These are phyloP conservation scores for Drosophila pachea DNA, from an alignment of 1,140 invertebrate genomes.

Conservation along the genomic window DNA sequence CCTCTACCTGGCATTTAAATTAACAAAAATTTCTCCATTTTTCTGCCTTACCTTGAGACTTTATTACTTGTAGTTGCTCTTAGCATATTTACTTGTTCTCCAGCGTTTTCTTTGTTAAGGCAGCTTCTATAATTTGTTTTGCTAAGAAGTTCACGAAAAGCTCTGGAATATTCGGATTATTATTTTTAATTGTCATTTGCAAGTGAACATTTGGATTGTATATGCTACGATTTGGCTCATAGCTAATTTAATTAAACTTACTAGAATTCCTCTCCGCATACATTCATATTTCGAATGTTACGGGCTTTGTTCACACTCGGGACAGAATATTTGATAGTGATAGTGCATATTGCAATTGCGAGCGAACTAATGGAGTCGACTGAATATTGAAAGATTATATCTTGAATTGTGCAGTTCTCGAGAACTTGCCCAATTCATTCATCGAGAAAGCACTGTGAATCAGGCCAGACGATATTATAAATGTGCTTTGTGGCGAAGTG, in stretches of 20 bases:
- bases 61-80: constrained; percentile 11
- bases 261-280: too few species aligned
- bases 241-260: too few species aligned
- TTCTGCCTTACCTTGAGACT: constrained; percentile 20
- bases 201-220: not conserved
- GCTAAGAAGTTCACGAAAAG: constrained; percentile 20
- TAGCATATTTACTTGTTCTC: not conserved
- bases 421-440: constrained; percentile 4
- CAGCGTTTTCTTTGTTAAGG: constrained; percentile 15
- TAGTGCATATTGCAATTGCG: constrained; percentile 47
- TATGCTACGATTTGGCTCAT: too few species aligned
- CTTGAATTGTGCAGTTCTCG: constrained; percentile 32
- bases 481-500: constrained; percentile 13
- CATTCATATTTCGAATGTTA: too few species aligned
- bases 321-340: constrained; percentile 16
- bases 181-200: too few species aligned
- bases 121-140: constrained; percentile 20
- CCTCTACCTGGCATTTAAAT: constrained; percentile 38
- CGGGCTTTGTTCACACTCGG: too few species aligned
- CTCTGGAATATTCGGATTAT: not conserved
- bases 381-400: constrained; percentile 37
- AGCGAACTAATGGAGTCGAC: constrained; percentile 36
- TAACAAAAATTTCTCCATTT: constrained; percentile 37
- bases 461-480: constrained; percentile 26
- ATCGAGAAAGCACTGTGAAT: not conserved